Evolutionary conservation across 2,113 vertebrate genomes (phyloP).

Genomic region (Mobula hypostoma): DNA sequence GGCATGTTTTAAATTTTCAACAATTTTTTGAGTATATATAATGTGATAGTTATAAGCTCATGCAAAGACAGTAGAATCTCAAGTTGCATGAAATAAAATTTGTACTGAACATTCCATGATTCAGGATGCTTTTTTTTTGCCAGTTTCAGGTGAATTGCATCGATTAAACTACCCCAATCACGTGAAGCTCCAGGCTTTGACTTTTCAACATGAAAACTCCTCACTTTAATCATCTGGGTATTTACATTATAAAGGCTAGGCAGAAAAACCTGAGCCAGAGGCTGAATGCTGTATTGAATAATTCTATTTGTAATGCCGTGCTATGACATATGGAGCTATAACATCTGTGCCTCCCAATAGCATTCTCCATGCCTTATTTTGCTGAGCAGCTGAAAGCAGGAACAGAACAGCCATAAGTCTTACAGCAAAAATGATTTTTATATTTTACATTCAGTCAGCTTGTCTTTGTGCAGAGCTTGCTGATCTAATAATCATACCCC

Average conservation of each 20-base stretch:
- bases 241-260: constrained; percentile 33
- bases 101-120: background rate
- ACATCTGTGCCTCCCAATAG: background rate
- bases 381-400: background rate
- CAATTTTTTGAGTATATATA: too few species aligned
- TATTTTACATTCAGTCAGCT: background rate
- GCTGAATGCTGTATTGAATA: constrained; percentile 9
- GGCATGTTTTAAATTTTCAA: background rate
- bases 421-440: background rate
- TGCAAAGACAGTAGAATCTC: background rate
- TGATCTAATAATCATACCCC: background rate
- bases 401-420: background rate
- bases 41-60: background rate
- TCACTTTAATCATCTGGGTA: constrained; percentile 7
- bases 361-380: background rate
- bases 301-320: constrained; percentile 19
- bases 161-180: background rate
- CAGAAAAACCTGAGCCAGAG: background rate
- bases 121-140: background rate
- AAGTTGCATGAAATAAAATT: background rate
- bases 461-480: background rate
- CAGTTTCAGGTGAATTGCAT: background rate
- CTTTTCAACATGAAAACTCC: background rate
- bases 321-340: background rate
- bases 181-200: background rate